Percentiles rank a stretch among this genome's conserved stretches.
These are phyloP conservation scores for Scopus umbretta DNA, from an alignment of 2,113 vertebrate species.

Conservation along the genomic window DNA sequence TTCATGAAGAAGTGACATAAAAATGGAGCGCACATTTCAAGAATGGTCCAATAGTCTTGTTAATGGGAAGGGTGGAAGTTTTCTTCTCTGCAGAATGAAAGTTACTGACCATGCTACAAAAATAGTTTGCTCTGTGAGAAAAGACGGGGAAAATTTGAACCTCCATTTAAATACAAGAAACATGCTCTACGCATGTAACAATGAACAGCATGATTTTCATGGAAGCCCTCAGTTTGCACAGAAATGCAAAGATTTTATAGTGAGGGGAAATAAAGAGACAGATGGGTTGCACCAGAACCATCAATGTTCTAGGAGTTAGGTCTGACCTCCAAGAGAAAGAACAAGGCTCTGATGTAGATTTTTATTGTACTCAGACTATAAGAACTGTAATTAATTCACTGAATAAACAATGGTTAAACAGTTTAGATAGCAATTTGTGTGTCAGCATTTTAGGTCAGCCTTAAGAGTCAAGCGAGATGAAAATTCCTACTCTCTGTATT, in stretches of 20 bases:
- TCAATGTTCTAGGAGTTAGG: neutral
- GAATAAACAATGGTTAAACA: neutral
- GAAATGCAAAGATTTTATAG: neutral
- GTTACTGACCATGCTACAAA: neutral
- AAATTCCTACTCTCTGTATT: neutral
- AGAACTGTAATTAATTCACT: neutral
- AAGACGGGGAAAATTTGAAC: neutral
- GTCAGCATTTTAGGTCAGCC: neutral
- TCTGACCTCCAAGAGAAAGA: neutral
- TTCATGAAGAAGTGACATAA: neutral
- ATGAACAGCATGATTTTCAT: neutral
- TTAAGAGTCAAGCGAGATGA: neutral
- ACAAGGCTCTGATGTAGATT: neutral
- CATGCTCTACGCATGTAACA: neutral
- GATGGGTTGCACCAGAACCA: neutral
- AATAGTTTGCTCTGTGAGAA: rapidly evolving
- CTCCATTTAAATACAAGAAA: neutral
- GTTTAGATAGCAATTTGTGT: neutral
- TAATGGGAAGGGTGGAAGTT: neutral
- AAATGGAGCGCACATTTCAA: neutral
- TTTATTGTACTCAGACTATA: neutral
- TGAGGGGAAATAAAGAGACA: neutral
- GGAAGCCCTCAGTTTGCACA: neutral
- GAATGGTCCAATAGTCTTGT: neutral
- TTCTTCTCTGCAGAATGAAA: neutral